Base-by-base conservation (phyloP, 2,113 vertebrate species). In the Lepisosteus oculatus region DNA sequence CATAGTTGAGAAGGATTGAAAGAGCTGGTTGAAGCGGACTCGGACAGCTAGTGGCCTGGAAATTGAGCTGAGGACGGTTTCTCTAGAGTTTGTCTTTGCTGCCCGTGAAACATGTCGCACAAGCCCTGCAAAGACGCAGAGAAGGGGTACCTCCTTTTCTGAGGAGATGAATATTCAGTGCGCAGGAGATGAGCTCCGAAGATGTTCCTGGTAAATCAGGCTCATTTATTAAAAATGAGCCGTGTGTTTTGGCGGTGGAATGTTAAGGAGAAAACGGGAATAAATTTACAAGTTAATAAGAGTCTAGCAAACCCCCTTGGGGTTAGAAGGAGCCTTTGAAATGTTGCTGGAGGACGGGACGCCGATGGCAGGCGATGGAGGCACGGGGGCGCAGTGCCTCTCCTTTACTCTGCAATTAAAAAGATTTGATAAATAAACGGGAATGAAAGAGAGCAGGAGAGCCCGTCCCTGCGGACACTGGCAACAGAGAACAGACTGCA, bases 241-340 rank as follows among this genome's bases (percentile, higher is more conserved):
- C 3, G 8, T 29, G 17, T 57, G 43, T 67, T 72, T 67, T 43
- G 43, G 54, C n/a, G 55, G 47, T 57, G n/a, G 13, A 61, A 61
- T 61, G 12, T 42, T 42, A 54, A 42, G 65, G 56, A 59, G 13
- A 72, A 8, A 56, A 72, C n/a, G 55, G 42, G 42, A 43, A 57
- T 41, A 66, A 8, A 66, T 15, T 43, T 67, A 54, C 45, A 56
- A 72, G 63, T 55, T 66, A 61, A 72, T 67, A 47, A 67, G 65
- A 51, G 29, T 41, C 12, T 11, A 59, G 43, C 13, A 3, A 14
- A 11, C 14, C 64, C 41, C 64, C 45, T 29, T 44, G 71, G 71
- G 11, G 41, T 44, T 7, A 57, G n/a, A 5, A 51, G 17, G 8
- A 75, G 42, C 55, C 45, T 43, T 55, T 62, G 41, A 70, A 56